These are phyloP conservation scores for Ophioninae sp. DNA, from an alignment of 2,888 invertebrate species.

Conservation along the genomic window DNA sequence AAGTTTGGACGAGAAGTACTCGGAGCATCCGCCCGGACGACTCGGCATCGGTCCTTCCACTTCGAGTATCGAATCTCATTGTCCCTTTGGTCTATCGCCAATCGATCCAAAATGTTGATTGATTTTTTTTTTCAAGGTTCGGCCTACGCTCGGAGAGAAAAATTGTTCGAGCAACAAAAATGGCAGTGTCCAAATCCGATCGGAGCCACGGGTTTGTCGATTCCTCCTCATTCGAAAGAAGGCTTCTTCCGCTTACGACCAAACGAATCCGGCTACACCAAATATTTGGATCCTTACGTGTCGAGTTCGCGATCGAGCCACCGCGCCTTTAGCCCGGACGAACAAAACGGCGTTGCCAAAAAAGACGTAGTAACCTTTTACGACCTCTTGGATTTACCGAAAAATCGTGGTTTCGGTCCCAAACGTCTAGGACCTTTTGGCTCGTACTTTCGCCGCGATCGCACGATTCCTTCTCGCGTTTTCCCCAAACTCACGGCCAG, in stretches of 20 bases:
- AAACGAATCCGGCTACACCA: constrained; percentile 76
- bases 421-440: constrained; percentile 56
- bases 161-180: constrained; percentile 28
- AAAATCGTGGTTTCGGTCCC: constrained; percentile 65
- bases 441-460: constrained; percentile 59
- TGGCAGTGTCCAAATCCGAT: constrained; percentile 47
- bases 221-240: constrained; percentile 76
- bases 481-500: constrained; percentile 25
- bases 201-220: constrained; percentile 62
- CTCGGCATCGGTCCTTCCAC: constrained; percentile 47
- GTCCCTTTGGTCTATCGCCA: no score
- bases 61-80: constrained; percentile 44
- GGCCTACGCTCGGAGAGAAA: constrained; percentile 41
- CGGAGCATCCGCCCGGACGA: constrained; percentile 59
- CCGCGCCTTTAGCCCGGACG: constrained; percentile 73
- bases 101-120: no score
- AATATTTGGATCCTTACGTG: constrained; percentile 80
- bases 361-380: constrained; percentile 80
- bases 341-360: constrained; percentile 73
- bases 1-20: constrained; percentile 61
- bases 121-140: constrained; percentile 35
- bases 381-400: constrained; percentile 68
- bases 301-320: constrained; percentile 76
- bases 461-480: constrained; percentile 25
- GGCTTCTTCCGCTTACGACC: constrained; percentile 78